Conservation (phyloP, 2,113 vertebrate genomes). For the Antechinus stuartii region DNA sequence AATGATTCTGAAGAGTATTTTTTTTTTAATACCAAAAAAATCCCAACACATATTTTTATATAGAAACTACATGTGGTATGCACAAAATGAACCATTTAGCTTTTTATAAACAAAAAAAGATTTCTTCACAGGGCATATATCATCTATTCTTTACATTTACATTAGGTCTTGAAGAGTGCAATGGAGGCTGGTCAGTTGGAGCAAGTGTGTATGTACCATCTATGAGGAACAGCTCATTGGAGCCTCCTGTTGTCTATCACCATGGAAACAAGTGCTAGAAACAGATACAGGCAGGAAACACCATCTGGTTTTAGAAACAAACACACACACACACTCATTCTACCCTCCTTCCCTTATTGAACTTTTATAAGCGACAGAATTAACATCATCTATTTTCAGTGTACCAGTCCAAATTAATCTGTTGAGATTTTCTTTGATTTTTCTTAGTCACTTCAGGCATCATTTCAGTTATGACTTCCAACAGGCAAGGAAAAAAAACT, state of each 20-base stretch:
- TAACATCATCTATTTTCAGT: background rate
- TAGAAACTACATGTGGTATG: background rate
- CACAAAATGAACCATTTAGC: background rate
- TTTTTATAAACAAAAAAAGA: background rate
- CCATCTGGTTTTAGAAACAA: slow-evolving; percentile 3
- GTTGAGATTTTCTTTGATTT: background rate
- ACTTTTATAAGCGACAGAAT: background rate
- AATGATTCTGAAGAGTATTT: background rate
- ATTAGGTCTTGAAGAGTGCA: background rate
- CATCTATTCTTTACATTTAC: background rate
- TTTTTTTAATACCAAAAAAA: background rate
- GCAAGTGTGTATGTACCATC: background rate
- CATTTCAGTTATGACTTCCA: background rate
- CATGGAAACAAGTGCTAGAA: background rate
- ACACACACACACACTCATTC: background rate
- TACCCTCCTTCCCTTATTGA: background rate
- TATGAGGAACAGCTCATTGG: background rate
- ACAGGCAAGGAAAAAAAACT: background rate
- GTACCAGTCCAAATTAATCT: background rate
- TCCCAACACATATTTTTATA: background rate
- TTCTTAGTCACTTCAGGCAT: background rate
- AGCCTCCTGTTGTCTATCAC: background rate
- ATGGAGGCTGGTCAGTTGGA: background rate
- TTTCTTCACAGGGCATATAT: background rate
- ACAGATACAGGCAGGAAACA: background rate